Evolutionary conservation across 2,888 invertebrate species (phyloP), one percentile per base, ranked within the genome.

Genomic region (Agrochola litura): DNA sequence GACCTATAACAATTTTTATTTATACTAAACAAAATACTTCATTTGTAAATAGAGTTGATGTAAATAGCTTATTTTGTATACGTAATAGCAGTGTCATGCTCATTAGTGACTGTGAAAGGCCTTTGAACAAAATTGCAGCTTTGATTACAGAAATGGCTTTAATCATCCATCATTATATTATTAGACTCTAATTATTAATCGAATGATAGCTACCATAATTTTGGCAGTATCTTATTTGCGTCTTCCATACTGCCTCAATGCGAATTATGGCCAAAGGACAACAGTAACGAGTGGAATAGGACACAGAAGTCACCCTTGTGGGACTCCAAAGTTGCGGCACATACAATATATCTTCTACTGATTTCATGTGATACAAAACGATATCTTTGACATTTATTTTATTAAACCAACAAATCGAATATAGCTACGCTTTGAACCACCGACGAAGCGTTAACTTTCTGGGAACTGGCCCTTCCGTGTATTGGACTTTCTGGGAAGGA

Each of bases 31-130:
- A 63, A 25, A 75, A 77, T 37, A 56, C 25, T 54, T 2, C 9
- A 63, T 69, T 52, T n/a, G 56, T 56, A 77, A 72, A 77, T 56
- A 70, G 14, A 52, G 14, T 37, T 54, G 16, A 6, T 22, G 46
- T 12, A 25, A 52, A 43, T 65, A 10, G 14, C 25, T 30, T 60
- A 12, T 14, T 66, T 37, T 54, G 16, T 41, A 41, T 61, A 52
- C 8, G 19, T 46, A 14, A 73, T 12, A 73, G 19, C n/a, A 46
- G 43, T 54, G 25, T 22, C 25, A 60, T 58, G 54, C 9, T 54
- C 8, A 63, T 46, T 37, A 14, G n/a, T 10, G 6, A 43, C 30
- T 65, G 2, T 65, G 43, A 54, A 65, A 72, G 46, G 46, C 19
- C 6, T 46, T 46, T 56, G 6, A 37, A 63, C 22, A 25, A 37